Evolutionary conservation across 2,797 vertebrate species (phyloP).

Genomic region (Clarias pachynema): DNA sequence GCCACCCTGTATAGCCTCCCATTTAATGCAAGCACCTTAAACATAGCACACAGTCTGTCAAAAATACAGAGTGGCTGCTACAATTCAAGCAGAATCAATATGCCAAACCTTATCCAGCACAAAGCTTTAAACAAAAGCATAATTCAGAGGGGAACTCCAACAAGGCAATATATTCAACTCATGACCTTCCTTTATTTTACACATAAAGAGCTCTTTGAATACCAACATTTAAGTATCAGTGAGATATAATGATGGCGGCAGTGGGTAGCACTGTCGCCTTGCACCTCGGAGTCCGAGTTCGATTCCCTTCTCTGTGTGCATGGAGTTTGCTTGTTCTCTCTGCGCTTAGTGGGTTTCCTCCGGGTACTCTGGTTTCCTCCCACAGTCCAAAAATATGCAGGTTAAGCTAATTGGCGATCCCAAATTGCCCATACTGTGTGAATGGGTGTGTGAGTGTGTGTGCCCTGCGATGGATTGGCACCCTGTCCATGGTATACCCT

Average conservation of each 20-base stretch:
- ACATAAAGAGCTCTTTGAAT: conserved; percentile 1
- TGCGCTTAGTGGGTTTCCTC: too few relatives aligned
- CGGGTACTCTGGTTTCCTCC: too few relatives aligned
- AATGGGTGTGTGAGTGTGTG: too few relatives aligned
- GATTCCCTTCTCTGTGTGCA: too few relatives aligned
- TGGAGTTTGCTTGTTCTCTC: too few relatives aligned
- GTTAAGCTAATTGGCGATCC: too few relatives aligned
- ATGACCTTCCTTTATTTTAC: background rate
- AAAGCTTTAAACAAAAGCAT: conserved; percentile 4
- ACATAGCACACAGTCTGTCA: conserved; percentile 14
- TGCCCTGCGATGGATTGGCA: too few relatives aligned
- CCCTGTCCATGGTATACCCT: too few relatives aligned
- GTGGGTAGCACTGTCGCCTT: too few relatives aligned
- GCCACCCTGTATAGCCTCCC: background rate
- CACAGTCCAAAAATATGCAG: too few relatives aligned
- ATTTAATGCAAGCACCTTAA: background rate
- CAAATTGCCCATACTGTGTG: too few relatives aligned
- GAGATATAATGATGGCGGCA: background rate
- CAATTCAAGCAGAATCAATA: background rate
- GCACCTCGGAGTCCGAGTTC: too few relatives aligned
- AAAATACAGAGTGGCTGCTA: background rate
- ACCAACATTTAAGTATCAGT: background rate
- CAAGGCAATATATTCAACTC: background rate
- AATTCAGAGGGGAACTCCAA: background rate
- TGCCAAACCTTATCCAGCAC: background rate